These are phyloP conservation scores for Spinibarbus caldwelli DNA, from an alignment of 2,797 vertebrate genomes.

Conservation along the genomic window DNA sequence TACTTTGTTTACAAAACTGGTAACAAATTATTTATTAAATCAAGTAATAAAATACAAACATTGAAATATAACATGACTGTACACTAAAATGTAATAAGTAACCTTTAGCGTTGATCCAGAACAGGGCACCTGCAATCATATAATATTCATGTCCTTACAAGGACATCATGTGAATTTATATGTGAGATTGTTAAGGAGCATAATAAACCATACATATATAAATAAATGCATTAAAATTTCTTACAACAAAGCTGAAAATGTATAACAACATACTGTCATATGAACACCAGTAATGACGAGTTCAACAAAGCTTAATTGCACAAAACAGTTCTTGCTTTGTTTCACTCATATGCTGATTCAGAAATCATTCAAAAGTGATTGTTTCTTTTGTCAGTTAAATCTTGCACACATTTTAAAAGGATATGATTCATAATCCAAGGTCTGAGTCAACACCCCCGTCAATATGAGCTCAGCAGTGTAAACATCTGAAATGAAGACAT, in stretches of 20 bases:
- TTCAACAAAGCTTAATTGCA: not conserved
- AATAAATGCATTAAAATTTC: not conserved
- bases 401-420: slow-evolving; percentile 74
- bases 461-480: slow-evolving; percentile 96
- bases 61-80: slow-evolving; percentile 73
- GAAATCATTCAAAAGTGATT: not conserved
- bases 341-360: not conserved
- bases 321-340: not conserved
- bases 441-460: slow-evolving; percentile 94
- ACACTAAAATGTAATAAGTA: slow-evolving; percentile 49
- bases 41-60: slow-evolving; percentile 80
- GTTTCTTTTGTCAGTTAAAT: not conserved
- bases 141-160: not conserved
- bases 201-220: not conserved
- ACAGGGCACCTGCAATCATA: slow-evolving; percentile 31
- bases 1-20: slow-evolving; percentile 79
- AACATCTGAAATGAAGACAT: slow-evolving; percentile 80
- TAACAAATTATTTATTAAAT: slow-evolving; percentile 64
- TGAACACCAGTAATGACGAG: not conserved
- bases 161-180: slow-evolving; percentile 91
- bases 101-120: slow-evolving; percentile 41
- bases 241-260: not conserved
- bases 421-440: slow-evolving; percentile 96
- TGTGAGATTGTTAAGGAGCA: slow-evolving; percentile 85
- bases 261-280: not conserved